Evolutionary conservation across 2,113 vertebrate genomes (phyloP).

Genomic region (Gallinago media): DNA sequence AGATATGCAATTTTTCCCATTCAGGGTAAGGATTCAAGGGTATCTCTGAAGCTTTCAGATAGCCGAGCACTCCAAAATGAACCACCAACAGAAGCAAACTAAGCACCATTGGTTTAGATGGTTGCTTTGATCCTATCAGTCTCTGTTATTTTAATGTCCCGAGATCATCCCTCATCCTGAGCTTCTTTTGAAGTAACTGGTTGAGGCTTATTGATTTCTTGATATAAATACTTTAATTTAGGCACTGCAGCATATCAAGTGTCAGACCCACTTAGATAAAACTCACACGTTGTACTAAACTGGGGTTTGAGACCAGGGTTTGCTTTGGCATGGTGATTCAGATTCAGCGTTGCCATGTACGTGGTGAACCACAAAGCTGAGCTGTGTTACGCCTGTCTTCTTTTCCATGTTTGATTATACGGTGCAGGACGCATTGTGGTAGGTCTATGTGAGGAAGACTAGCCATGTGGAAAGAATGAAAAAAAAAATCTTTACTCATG

Average conservation of each 20-base stretch:
- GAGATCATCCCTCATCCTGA: not conserved
- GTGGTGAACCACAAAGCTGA: slow-evolving; percentile 20
- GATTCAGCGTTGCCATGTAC: not conserved
- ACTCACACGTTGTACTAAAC: not conserved
- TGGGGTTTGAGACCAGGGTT: not conserved
- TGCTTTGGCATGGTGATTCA: not conserved
- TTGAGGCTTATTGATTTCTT: slow-evolving; percentile 8
- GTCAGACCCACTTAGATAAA: not conserved
- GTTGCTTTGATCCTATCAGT: slow-evolving; percentile 11
- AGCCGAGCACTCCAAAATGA: not conserved
- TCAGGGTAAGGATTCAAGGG: not conserved
- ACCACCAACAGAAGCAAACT: not conserved
- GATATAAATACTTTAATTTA: not conserved
- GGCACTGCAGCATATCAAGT: not conserved
- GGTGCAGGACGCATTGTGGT: not conserved
- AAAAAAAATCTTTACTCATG: accelerated
- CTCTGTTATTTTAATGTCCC: slow-evolving; percentile 8
- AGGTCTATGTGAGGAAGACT: not conserved
- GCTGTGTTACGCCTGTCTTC: not conserved
- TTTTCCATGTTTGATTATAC: not conserved
- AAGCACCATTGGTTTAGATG: not conserved
- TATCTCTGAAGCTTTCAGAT: not conserved
- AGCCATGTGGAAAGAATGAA: not conserved
- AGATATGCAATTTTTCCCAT: not conserved
- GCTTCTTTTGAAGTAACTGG: not conserved